Evolutionary conservation across 2,113 vertebrate species (phyloP), one percentile per base, ranked within the genome.

Genomic region (Lamprotornis superbus): DNA sequence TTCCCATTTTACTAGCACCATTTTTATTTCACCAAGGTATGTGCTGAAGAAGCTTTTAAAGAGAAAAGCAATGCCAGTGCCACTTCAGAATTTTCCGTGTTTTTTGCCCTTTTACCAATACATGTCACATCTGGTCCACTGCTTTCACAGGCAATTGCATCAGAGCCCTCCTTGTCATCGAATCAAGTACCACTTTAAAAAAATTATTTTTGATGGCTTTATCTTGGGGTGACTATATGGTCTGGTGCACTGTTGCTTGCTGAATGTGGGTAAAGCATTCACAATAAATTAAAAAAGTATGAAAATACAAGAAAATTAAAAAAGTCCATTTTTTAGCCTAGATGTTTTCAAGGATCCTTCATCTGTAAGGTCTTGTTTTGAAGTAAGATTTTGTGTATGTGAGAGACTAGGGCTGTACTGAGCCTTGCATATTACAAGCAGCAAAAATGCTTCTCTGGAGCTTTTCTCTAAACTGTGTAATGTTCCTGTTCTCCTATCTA

Each of bases 371-470:
- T 65, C 37, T 65, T 77, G 31, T 65, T 83, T 44, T 70, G 39
- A 53, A 67, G 77, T 50, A 24, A 2, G 44, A 5, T 52, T 71
- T 56, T 86, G 21, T 83, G 28, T 67, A 12, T 49, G 23, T 47
- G 35, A 18, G 15, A 74, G 81, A 61, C 60, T 37, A 49, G 40
- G 6, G 18, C 57, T 77, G 16, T 46, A 9, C 27, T 35, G 63
- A 49, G 37, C 30, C 19, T 59, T 0, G 0, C 0, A 0, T 83
- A 49, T n/a, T 11, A 5, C 0, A 1, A 49, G 53, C 27, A 56
- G 31, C 20, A 33, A 67, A 87, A 71, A 39, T 46, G 27, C 52
- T 94, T 80, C 31, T 61, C 50, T 30, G 50, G 42, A 47, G 12
- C 64, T 59, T 64, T 20, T 13, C n/a, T 70, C n/a, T 59, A 42